These are phyloP conservation scores for Coregonus sp. DNA, from an alignment of 2,797 vertebrate genomes.

Conservation along the genomic window DNA sequence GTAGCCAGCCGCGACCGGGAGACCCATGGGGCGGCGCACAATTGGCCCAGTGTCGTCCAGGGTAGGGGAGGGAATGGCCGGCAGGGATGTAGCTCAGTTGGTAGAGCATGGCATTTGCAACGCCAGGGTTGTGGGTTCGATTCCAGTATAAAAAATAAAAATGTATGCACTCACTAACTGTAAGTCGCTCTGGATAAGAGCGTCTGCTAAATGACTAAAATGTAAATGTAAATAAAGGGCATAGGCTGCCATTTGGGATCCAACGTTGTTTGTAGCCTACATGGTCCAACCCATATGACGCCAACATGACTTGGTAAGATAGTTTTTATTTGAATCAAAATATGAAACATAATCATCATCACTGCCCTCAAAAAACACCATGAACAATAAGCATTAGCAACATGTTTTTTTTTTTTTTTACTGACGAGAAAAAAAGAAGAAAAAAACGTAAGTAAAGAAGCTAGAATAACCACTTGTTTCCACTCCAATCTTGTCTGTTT, in stretches of 20 bases:
- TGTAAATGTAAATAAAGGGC: not conserved
- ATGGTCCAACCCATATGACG: conserved; percentile 55
- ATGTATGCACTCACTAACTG: too few relatives aligned
- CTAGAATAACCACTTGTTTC: conserved; percentile 30
- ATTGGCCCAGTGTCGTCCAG: too few relatives aligned
- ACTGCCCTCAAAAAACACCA: conserved; percentile 58
- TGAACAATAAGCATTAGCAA: conserved; percentile 66
- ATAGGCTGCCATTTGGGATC: not conserved
- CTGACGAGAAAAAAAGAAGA: conserved; percentile 57
- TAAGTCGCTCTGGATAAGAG: too few relatives aligned
- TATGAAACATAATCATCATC: conserved; percentile 32
- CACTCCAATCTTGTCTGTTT: conserved; percentile 8
- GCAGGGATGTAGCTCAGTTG: too few relatives aligned
- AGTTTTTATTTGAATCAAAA: conserved; percentile 30
- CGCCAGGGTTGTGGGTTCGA: too few relatives aligned
- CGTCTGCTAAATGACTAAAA: too few relatives aligned
- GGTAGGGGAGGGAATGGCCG: too few relatives aligned
- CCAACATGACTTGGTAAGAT: conserved; percentile 23
- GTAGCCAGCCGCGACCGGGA: too few relatives aligned
- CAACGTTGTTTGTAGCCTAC: conserved; percentile 35
- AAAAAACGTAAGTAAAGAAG: conserved; percentile 34
- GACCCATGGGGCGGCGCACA: too few relatives aligned
- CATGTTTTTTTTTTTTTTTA: conserved; percentile 53
- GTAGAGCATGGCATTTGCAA: too few relatives aligned
- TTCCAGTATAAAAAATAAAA: too few relatives aligned